These are phyloP conservation scores for Sander vitreus DNA, from an alignment of 2,113 vertebrate genomes.

Conservation along the genomic window DNA sequence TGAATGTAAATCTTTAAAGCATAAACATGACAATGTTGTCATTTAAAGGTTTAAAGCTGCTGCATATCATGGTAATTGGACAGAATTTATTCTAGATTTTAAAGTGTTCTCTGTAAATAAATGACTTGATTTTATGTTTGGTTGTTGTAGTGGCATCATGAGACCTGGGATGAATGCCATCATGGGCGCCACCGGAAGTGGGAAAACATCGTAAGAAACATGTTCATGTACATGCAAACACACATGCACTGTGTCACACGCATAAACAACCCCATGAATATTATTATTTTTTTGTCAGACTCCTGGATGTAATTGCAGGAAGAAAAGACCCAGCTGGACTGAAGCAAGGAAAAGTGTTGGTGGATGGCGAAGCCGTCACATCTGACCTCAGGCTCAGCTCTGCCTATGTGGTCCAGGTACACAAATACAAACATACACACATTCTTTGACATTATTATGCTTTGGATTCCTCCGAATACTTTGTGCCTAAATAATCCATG, in stretches of 20 bases:
- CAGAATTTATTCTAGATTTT: background rate
- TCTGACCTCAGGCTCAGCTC: conserved; percentile 82
- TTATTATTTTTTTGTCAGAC: conserved; percentile 55
- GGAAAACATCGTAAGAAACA: conserved; percentile 87
- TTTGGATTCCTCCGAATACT: background rate
- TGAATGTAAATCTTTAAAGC: background rate
- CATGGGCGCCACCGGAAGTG: conserved; percentile 87
- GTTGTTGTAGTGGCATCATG: conserved; percentile 84
- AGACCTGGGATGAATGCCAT: conserved; percentile 88
- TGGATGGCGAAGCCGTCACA: conserved; percentile 79
- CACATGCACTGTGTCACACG: background rate
- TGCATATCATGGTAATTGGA: background rate
- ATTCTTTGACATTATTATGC: background rate
- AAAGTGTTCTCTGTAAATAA: background rate
- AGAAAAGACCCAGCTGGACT: conserved; percentile 85
- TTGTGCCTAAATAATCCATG: background rate
- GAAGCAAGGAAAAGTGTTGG: conserved; percentile 74
- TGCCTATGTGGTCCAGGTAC: conserved; percentile 87
- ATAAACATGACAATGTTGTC: background rate
- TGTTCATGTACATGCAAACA: background rate
- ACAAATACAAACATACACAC: conserved; percentile 4
- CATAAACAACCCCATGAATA: background rate
- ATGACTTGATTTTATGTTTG: background rate
- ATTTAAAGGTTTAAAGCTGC: background rate
- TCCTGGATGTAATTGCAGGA: conserved; percentile 85